Evolutionary conservation across 2,797 vertebrate species (phyloP), one percentile per base, ranked within the genome.

Genomic region (Arnoldichthys spilopterus): DNA sequence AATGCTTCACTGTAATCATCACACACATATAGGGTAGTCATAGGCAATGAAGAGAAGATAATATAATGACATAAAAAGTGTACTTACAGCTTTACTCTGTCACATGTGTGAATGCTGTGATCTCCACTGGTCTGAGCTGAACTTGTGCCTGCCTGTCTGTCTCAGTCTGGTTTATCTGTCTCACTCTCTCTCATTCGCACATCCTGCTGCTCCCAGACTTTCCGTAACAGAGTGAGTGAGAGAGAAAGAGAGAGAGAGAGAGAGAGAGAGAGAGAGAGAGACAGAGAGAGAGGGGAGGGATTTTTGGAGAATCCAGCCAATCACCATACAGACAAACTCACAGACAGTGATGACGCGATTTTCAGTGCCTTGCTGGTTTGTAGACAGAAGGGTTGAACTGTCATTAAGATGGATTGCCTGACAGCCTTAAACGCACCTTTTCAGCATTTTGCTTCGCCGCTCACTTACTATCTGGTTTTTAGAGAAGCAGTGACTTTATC

Each of bases 151-250:
- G 54, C 11, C 72, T 63, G 34, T 61, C 26, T 61, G 26, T 16
- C 58, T 63, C 59, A 72, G 56, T 56, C 74, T 72, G 69, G 73
- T 62, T 68, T 62, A 13, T 64, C 62, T 64, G 63, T 72, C 76
- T 74, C 72, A 68, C 81, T 83, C 45, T 54, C 76, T 62, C 71
- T 74, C 63, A 66, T 28, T 76, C 79, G 64, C 73, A 77, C 77
- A 83, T 83, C 82, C 82, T 79, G 63, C 74, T 75, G 61, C 80
- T 84, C 72, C 73, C 82, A 81, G 72, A 79, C 69, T 72, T 76
- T 83, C 62, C 15, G 58, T 67, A 74, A 76, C 32, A 66, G 34
- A 68, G 61, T 37, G 69, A 49, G 54, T 51, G 47, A 58, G 67
- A 26, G 49, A 71, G 70, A 73, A 63, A 62, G 47, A 49, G 49